A percentile compares a stretch with the other conserved stretches of the same genome.
Evolutionary conservation across 2,888 invertebrate genomes (phyloP).

Genomic region (Lasioglossum figueresi): DNA sequence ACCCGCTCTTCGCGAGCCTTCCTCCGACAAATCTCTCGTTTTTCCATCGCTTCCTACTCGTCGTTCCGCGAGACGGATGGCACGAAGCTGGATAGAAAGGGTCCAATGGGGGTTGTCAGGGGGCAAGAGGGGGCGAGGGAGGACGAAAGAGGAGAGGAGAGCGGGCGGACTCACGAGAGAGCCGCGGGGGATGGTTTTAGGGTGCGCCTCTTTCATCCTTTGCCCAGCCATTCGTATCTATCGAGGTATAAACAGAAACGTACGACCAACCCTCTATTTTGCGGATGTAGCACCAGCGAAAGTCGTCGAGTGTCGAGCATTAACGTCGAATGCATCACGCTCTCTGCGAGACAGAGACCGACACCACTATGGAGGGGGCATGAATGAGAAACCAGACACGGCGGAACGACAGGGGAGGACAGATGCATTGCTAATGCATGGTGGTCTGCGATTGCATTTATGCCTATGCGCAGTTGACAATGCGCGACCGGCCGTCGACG

Average conservation of each 20-base stretch:
- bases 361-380: background rate
- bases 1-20: slow-evolving; percentile 6
- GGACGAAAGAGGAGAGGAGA: background rate
- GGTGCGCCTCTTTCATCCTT: slow-evolving; percentile 65
- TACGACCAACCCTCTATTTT: slow-evolving; percentile 58
- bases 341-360: slow-evolving; percentile 15
- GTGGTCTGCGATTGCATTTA: slow-evolving; percentile 50
- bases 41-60: slow-evolving; percentile 14
- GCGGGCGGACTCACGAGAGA: slow-evolving; percentile 25
- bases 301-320: slow-evolving; percentile 61
- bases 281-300: slow-evolving; percentile 45
- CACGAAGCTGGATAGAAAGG: background rate
- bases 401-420: slow-evolving; percentile 22
- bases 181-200: slow-evolving; percentile 36
- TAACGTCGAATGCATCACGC: slow-evolving; percentile 62
- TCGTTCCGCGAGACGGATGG: slow-evolving; percentile 24
- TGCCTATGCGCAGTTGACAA: slow-evolving; percentile 47
- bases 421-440: slow-evolving; percentile 52
- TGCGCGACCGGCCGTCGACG: slow-evolving; percentile 1
- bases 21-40: slow-evolving; percentile 21
- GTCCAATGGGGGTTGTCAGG: background rate
- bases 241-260: slow-evolving; percentile 69
- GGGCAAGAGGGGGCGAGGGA: background rate
- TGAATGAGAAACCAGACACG: slow-evolving; percentile 10
- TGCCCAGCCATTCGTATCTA: slow-evolving; percentile 68